Conservation (phyloP, 1,140 invertebrate species). For the Eurosta solidaginis region DNA sequence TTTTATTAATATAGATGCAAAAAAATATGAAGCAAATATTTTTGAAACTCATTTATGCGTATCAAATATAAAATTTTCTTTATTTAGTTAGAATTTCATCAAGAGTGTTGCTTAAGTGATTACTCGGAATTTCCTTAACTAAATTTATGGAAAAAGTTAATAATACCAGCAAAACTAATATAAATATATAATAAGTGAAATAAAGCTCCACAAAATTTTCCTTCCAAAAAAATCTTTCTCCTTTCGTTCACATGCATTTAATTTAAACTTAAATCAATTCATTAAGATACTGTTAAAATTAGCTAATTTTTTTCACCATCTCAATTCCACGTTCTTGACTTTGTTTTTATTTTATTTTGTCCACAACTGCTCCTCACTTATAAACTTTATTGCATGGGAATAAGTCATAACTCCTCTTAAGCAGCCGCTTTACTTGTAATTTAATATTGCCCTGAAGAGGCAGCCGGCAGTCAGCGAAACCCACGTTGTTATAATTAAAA, state of each 20-base stretch:
- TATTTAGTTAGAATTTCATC: neutral
- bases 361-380: neutral
- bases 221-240: too few species aligned
- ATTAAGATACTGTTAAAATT: neutral
- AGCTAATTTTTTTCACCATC: neutral
- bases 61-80: neutral
- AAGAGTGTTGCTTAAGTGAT: neutral
- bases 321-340: neutral
- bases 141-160: neutral
- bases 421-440: neutral
- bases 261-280: neutral
- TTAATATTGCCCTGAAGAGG: neutral
- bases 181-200: too few species aligned
- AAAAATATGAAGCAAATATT: neutral
- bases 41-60: neutral
- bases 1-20: neutral
- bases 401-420: neutral
- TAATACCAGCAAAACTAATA: too few species aligned
- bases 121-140: neutral
- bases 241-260: neutral
- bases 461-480: neutral
- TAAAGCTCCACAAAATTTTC: too few species aligned
- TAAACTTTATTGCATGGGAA: neutral
- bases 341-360: neutral
- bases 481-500: neutral